phyloP scores from a whole-genome alignment of 2,888 invertebrate genomes.

The Lamellibrachia satsuma region DNA sequence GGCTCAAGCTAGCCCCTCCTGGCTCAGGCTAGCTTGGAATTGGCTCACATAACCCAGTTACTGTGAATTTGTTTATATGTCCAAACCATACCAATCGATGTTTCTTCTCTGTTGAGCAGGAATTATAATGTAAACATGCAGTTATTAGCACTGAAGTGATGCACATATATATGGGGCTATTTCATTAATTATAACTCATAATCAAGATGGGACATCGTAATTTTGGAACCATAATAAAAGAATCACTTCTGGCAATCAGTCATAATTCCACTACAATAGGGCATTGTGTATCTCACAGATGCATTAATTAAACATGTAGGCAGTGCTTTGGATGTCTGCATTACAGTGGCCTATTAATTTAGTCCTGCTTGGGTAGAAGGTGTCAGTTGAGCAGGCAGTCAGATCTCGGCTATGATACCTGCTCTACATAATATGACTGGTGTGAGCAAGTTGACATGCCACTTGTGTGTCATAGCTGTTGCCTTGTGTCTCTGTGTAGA shows the following conservation, averaged over 20 bases:
- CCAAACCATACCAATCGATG: background rate
- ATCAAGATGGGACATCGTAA: background rate
- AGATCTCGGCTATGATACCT: background rate
- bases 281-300: background rate
- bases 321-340: background rate
- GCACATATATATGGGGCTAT: background rate
- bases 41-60: background rate
- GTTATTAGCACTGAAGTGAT: background rate
- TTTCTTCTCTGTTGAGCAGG: background rate
- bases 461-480: too few relatives aligned
- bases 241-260: background rate
- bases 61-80: background rate
- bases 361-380: background rate
- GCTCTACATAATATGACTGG: background rate
- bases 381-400: background rate
- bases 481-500: too few relatives aligned
- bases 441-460: background rate
- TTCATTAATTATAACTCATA: background rate
- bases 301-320: background rate
- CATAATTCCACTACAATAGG: background rate
- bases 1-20: background rate
- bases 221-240: background rate
- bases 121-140: background rate
- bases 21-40: background rate
- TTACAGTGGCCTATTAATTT: background rate